Evolutionary conservation across 2,113 vertebrate species (phyloP).

Genomic region (Pithys albifrons): DNA sequence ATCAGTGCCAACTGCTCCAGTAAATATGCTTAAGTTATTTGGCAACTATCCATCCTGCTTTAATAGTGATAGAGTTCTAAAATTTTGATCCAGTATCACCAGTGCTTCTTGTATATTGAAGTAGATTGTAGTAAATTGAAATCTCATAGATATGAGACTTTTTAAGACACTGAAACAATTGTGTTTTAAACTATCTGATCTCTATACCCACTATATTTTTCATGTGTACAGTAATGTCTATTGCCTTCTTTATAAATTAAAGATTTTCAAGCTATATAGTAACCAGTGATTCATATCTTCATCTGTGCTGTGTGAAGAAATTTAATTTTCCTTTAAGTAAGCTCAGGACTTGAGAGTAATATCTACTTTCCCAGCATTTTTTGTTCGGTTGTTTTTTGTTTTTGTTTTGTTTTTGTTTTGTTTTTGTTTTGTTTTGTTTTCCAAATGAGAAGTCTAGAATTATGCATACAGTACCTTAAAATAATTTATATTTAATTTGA

Average conservation of each 20-base stretch:
- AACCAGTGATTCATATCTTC: neutral
- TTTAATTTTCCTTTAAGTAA: neutral
- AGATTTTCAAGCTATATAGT: neutral
- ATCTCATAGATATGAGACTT: neutral
- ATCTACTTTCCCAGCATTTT: neutral
- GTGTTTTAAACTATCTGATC: neutral
- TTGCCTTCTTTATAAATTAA: neutral
- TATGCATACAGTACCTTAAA: neutral
- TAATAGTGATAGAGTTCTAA: neutral
- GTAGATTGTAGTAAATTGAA: neutral
- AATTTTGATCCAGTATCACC: neutral
- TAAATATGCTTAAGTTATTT: neutral
- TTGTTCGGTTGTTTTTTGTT: neutral
- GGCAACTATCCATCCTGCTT: neutral
- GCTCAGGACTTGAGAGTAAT: neutral
- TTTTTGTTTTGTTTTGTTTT: neutral
- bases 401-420: too few relatives aligned
- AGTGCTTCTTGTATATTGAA: neutral
- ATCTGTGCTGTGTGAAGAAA: neutral
- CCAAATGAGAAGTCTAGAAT: neutral
- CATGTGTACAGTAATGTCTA: neutral
- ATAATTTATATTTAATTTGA: neutral
- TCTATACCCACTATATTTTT: neutral
- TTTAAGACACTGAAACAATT: neutral
- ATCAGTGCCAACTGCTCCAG: neutral